Percentiles rank a stretch among this genome's conserved stretches.
Evolutionary conservation across 2,113 vertebrate species (phyloP).

Genomic region (Capreolus pygargus): DNA sequence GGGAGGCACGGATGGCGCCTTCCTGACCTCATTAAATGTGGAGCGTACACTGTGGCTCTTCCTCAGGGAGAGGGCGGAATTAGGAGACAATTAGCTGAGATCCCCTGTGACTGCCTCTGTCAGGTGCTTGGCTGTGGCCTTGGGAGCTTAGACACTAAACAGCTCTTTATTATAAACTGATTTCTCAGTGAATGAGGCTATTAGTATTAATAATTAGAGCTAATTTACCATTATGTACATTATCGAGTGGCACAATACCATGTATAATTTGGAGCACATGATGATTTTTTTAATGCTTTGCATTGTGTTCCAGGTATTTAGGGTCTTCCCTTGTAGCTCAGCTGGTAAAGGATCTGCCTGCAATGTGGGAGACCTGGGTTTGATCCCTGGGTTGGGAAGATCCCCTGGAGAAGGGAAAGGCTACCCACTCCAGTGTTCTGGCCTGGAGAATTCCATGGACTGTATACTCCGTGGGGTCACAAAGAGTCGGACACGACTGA

Average conservation of each 20-base stretch:
- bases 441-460: neutral
- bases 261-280: neutral
- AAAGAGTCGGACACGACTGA: fast-evolving
- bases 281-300: neutral
- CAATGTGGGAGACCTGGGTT: neutral
- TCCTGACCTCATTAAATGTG: neutral
- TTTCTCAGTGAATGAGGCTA: slow-evolving; percentile 31
- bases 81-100: slow-evolving; percentile 34
- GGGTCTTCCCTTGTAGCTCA: neutral
- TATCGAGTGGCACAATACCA: neutral
- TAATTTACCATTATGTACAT: slow-evolving; percentile 28
- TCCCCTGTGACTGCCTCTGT: neutral
- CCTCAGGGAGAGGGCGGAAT: neutral
- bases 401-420: neutral
- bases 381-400: neutral
- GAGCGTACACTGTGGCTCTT: neutral
- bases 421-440: neutral
- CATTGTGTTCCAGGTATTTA: neutral
- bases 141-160: slow-evolving; percentile 26
- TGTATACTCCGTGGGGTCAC: fast-evolving
- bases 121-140: slow-evolving; percentile 6
- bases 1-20: neutral
- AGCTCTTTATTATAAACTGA: slow-evolving; percentile 49
- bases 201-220: slow-evolving; percentile 46
- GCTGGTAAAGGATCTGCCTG: neutral